Evolutionary conservation across 2,888 invertebrate genomes (phyloP).

Genomic region (Drosophila siamana): DNA sequence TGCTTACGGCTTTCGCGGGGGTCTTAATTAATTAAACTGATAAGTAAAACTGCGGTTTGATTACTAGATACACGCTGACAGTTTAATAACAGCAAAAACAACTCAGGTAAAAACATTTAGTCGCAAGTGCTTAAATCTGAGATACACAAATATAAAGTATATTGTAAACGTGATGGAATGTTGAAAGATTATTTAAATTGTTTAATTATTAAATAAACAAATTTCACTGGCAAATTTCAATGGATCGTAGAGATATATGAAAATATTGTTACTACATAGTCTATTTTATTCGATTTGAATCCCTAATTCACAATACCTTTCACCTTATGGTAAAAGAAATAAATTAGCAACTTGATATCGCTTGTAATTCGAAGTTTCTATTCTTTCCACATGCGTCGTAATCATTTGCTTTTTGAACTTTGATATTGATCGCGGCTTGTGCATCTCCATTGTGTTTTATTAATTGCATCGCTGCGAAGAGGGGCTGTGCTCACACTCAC

Average conservation of each 20-base stretch:
- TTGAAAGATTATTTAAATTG: neutral
- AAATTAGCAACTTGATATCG: neutral
- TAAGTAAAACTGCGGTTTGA: slow-evolving; percentile 1
- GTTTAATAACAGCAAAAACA: neutral
- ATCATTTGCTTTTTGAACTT: slow-evolving; percentile 19
- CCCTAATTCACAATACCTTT: neutral
- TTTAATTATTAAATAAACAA: no score
- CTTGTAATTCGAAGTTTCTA: neutral
- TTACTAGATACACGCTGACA: neutral
- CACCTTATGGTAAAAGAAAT: neutral
- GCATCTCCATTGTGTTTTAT: slow-evolving; percentile 20
- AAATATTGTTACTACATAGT: no score
- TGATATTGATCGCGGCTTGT: slow-evolving; percentile 15
- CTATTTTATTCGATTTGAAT: no score
- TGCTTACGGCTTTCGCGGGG: slow-evolving; percentile 23
- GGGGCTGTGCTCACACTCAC: slow-evolving; percentile 7
- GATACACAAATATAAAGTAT: neutral
- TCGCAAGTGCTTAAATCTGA: neutral
- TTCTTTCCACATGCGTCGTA: slow-evolving; percentile 3
- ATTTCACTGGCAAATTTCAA: no score
- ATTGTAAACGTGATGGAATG: neutral
- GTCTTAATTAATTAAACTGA: slow-evolving; percentile 18
- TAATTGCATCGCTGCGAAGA: slow-evolving; percentile 15
- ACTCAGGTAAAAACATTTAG: neutral
- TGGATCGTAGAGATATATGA: no score